Percentiles rank a stretch among this genome's conserved stretches.
phyloP scores from a whole-genome alignment of 2,797 vertebrate species.

The Euthynnus affinis region DNA sequence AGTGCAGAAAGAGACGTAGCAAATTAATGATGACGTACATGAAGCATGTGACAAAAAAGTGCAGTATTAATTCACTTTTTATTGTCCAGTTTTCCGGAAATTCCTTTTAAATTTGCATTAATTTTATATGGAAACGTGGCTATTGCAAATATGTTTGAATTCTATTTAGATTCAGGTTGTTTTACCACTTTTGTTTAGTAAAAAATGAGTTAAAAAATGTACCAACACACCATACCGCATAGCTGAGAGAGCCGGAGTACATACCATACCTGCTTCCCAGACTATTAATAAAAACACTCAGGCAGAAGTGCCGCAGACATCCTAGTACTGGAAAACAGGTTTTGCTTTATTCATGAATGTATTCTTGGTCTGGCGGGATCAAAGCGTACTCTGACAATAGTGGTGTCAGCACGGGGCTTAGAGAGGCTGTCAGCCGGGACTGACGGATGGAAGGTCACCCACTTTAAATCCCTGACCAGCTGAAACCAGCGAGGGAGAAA shows the following conservation, averaged over 20 bases:
- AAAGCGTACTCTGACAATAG: constrained; percentile 57
- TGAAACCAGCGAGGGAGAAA: constrained; percentile 1
- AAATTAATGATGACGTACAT: no score
- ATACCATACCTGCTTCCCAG: not conserved
- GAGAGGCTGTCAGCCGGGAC: constrained; percentile 56
- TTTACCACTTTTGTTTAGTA: not conserved
- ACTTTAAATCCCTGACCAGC: constrained; percentile 41
- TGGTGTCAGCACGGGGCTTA: constrained; percentile 50
- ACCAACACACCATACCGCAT: not conserved
- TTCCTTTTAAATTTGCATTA: no score
- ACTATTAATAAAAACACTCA: constrained; percentile 9
- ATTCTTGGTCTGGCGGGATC: constrained; percentile 36
- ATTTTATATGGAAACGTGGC: no score
- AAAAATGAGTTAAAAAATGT: not conserved
- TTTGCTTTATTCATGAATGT: constrained; percentile 53
- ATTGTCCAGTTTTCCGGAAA: no score
- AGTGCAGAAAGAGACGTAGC: no score
- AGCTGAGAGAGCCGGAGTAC: not conserved
- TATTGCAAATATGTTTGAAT: no score
- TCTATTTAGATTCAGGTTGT: no score
- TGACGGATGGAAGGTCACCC: constrained; percentile 41
- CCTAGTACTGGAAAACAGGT: constrained; percentile 9
- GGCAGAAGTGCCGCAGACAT: not conserved
- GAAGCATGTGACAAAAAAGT: no score
- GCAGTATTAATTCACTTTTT: no score